A percentile compares a stretch with the other conserved stretches of the same genome.
phyloP scores from a whole-genome alignment of 53 echinoderm and acorn worm genomes.

The Paelopatides confundens region DNA sequence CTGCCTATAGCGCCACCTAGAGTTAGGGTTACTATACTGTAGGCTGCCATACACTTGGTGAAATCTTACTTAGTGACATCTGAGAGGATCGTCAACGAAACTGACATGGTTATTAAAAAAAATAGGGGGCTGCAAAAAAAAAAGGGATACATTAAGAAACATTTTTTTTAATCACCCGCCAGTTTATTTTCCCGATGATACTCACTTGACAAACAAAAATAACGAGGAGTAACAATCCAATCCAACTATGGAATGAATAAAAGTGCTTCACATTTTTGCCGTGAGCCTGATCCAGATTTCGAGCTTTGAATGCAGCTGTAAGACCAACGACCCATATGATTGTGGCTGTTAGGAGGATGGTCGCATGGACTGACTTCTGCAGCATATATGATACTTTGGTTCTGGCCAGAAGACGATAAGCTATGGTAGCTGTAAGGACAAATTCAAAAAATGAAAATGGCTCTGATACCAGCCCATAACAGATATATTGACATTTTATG shows the following conservation, averaged over 20 bases:
- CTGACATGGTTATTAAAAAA: no score
- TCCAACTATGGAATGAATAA: conserved; percentile 85
- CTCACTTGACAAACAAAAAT: conserved; percentile 78
- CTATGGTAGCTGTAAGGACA: conserved; percentile 61
- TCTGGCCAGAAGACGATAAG: conserved; percentile 71
- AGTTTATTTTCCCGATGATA: not conserved
- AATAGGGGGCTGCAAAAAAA: no score
- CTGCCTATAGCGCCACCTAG: no score
- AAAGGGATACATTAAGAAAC: no score
- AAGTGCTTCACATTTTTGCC: conserved; percentile 24
- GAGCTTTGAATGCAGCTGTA: conserved; percentile 72
- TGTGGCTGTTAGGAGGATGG: conserved; percentile 72
- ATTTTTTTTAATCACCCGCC: no score
- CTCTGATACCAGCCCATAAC: no score
- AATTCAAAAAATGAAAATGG: not conserved
- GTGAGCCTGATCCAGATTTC: conserved; percentile 48
- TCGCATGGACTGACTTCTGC: conserved; percentile 78
- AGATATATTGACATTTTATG: no score
- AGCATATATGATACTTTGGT: conserved; percentile 63
- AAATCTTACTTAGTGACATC: no score
- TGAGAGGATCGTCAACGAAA: no score
- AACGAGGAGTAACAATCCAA: conserved; percentile 66
- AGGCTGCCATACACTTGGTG: no score
- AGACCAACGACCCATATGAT: conserved; percentile 69
- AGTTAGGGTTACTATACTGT: no score